Conservation (phyloP, 2,113 vertebrate species). For the Toxostoma redivivum region DNA sequence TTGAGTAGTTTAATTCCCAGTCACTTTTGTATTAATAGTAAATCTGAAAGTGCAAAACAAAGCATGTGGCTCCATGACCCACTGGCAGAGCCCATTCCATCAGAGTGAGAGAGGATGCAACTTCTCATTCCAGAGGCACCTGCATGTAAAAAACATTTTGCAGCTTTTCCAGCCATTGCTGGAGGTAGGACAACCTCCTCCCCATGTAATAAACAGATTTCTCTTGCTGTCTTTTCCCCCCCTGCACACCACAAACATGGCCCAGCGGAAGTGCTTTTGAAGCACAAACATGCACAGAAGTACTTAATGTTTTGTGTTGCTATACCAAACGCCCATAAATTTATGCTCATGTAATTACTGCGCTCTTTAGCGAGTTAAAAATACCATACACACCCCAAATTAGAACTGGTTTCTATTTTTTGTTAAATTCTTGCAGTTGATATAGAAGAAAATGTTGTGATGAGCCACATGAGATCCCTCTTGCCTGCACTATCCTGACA, state of each 20-base stretch:
- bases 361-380: background rate
- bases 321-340: background rate
- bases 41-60: background rate
- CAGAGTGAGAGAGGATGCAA: background rate
- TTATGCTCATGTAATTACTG: background rate
- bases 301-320: background rate
- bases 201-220: background rate
- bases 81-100: background rate
- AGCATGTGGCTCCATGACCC: background rate
- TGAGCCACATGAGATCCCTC: background rate
- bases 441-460: background rate
- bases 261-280: background rate
- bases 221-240: background rate
- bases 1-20: background rate
- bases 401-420: background rate
- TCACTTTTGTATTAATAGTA: background rate
- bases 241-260: background rate
- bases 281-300: background rate
- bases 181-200: background rate
- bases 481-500: background rate
- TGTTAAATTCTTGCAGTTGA: background rate
- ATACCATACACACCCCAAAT: background rate
- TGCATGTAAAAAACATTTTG: background rate
- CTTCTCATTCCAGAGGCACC: background rate
- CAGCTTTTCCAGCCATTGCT: background rate